These are phyloP conservation scores for Chrysolina haemoptera DNA, from an alignment of 2,888 invertebrate genomes.

Conservation along the genomic window DNA sequence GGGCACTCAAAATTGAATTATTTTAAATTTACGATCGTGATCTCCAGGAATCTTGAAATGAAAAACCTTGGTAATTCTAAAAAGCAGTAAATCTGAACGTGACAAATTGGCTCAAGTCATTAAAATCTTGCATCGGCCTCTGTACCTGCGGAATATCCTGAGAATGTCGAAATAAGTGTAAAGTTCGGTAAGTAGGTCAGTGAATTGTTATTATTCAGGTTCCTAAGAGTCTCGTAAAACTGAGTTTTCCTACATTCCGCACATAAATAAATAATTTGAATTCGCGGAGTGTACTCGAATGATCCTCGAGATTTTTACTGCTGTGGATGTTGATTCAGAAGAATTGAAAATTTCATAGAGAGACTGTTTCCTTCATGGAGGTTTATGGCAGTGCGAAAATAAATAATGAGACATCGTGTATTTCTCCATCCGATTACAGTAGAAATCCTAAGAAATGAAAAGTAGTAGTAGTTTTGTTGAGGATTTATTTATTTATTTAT, in stretches of 20 bases:
- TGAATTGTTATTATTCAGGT: constrained; percentile 24
- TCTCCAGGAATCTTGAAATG: neutral
- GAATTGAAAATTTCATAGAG: neutral
- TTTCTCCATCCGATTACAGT: neutral
- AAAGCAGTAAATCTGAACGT: constrained; percentile 6
- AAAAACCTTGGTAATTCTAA: neutral
- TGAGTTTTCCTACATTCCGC: constrained; percentile 24
- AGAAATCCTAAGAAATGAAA: too few species aligned
- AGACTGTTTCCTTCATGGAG: neutral
- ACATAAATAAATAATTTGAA: constrained; percentile 42
- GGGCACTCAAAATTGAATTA: too few species aligned
- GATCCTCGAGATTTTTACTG: constrained; percentile 38
- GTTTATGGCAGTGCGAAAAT: neutral
- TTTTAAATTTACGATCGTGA: too few species aligned
- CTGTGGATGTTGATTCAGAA: constrained; percentile 32
- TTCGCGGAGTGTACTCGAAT: constrained; percentile 22
- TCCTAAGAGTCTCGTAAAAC: constrained; percentile 18
- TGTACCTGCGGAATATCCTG: constrained; percentile 11
- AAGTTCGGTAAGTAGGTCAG: constrained; percentile 26
- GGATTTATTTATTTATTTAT: too few species aligned
- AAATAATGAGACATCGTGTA: neutral
- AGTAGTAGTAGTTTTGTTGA: too few species aligned
- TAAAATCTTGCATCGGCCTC: constrained; percentile 2
- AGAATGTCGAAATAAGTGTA: constrained; percentile 14
- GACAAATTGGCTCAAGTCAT: neutral